Conservation (phyloP, 2,113 vertebrate species). For the Mionectes macconnelli region DNA sequence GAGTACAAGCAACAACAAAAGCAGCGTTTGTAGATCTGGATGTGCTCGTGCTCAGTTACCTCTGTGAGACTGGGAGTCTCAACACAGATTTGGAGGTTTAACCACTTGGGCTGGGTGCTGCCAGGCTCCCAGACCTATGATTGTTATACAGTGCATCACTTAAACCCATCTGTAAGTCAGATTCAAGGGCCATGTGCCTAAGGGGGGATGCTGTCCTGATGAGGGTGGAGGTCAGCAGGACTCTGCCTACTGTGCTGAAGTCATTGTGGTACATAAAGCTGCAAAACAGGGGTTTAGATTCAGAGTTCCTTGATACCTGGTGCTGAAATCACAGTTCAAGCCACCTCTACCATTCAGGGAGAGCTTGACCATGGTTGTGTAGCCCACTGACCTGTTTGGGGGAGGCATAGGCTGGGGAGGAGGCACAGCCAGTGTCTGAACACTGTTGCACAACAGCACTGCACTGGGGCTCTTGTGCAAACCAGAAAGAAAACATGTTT, state of each 20-base stretch:
- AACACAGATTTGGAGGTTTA: not conserved
- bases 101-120: not conserved
- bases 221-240: fast-evolving
- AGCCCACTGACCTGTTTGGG: not conserved
- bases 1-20: slow-evolving; percentile 30
- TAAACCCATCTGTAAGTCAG: not conserved
- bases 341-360: not conserved
- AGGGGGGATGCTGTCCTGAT: fast-evolving
- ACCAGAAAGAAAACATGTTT: not conserved
- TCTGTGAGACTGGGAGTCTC: not conserved
- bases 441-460: not conserved
- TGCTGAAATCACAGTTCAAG: not conserved
- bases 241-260: fast-evolving
- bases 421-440: not conserved
- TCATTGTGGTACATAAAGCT: not conserved
- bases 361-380: not conserved
- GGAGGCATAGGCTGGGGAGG: not conserved
- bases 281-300: not conserved
- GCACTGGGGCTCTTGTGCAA: not conserved
- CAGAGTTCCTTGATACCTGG: not conserved
- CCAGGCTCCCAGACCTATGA: not conserved
- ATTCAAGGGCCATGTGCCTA: not conserved
- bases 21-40: not conserved
- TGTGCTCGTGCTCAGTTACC: not conserved
- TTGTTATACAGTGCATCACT: not conserved